A percentile compares a stretch with the other conserved stretches of the same genome.
Evolutionary conservation across 2,113 vertebrate species (phyloP).

Genomic region (Shinisaurus crocodilurus): DNA sequence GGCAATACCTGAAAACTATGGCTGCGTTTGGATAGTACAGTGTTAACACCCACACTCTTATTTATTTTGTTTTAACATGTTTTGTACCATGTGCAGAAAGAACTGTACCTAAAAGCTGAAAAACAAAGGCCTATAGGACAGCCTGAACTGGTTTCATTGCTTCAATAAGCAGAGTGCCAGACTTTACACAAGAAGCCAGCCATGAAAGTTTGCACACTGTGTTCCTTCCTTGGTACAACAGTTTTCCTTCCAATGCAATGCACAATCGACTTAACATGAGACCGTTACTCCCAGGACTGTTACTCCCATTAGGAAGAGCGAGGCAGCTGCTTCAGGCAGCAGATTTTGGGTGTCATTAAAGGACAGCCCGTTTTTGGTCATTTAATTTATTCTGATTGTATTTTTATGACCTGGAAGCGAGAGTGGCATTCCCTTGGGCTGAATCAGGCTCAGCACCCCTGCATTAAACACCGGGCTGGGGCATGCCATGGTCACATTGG

Average conservation of each 20-base stretch:
- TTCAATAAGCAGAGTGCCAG: conserved; percentile 66
- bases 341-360: too few species aligned
- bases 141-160: conserved; percentile 59
- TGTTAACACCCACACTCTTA: conserved; percentile 59
- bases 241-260: background rate
- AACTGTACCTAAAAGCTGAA: conserved; percentile 52
- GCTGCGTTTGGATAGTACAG: conserved; percentile 59
- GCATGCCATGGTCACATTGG: too few species aligned
- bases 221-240: conserved; percentile 34
- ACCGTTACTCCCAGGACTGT: too few species aligned
- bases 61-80: conserved; percentile 35
- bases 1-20: conserved; percentile 59
- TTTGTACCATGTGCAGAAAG: conserved; percentile 43
- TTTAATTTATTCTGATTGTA: too few species aligned
- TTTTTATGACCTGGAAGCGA: too few species aligned
- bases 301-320: too few species aligned
- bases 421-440: too few species aligned
- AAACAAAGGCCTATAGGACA: conserved; percentile 63
- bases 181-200: conserved; percentile 69
- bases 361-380: too few species aligned
- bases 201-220: conserved; percentile 62
- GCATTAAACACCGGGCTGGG: too few species aligned
- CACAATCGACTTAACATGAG: too few species aligned
- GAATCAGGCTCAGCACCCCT: too few species aligned
- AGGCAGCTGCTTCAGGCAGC: too few species aligned